Evolutionary conservation across 2,888 invertebrate species (phyloP).

Genomic region (Zootermopsis nevadensis): DNA sequence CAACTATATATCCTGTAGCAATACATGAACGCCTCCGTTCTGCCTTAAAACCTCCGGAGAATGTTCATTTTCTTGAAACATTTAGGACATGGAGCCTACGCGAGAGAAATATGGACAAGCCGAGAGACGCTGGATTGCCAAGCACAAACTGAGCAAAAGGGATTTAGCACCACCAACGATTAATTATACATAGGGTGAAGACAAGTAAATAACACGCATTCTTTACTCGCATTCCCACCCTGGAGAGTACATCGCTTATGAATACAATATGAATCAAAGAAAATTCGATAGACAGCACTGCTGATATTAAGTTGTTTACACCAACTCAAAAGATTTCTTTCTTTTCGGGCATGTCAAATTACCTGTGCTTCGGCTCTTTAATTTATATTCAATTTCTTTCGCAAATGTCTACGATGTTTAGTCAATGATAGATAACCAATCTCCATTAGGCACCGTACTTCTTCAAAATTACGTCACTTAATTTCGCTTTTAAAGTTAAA

Average conservation of each 20-base stretch:
- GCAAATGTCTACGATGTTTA: too few species aligned
- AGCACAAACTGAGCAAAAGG: not conserved
- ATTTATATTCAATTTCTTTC: too few species aligned
- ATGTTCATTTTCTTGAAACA: slow-evolving; percentile 23
- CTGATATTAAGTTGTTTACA: too few species aligned
- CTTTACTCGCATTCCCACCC: not conserved
- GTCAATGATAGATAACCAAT: too few species aligned
- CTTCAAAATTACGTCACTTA: too few species aligned
- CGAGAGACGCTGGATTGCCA: not conserved
- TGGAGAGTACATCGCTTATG: not conserved
- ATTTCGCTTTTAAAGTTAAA: too few species aligned
- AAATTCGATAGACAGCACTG: too few species aligned
- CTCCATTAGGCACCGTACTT: too few species aligned
- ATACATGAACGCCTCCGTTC: not conserved
- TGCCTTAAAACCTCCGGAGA: not conserved
- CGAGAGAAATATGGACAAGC: not conserved
- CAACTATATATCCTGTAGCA: not conserved
- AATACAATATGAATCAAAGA: not conserved
- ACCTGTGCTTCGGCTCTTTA: too few species aligned
- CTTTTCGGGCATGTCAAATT: too few species aligned
- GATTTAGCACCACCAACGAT: not conserved
- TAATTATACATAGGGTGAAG: not conserved
- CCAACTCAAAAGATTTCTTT: too few species aligned
- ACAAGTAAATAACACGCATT: not conserved
- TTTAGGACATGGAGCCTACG: not conserved